Percentiles rank a stretch among this genome's conserved stretches.
These are phyloP conservation scores for Oriolus oriolus DNA, from an alignment of 2,113 vertebrate genomes.

Conservation along the genomic window DNA sequence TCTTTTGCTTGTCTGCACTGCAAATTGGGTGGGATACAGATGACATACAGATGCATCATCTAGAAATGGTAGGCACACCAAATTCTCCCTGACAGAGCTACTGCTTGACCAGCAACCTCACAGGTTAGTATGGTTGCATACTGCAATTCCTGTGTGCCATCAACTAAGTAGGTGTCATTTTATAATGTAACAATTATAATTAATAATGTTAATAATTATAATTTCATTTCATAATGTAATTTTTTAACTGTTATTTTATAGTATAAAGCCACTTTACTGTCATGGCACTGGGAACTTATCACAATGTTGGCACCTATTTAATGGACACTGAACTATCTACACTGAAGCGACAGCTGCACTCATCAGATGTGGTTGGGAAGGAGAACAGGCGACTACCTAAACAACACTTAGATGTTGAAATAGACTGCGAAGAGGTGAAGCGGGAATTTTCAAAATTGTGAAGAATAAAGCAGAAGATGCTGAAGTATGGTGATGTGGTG, in stretches of 20 bases:
- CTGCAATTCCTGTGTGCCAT: background rate
- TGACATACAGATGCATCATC: background rate
- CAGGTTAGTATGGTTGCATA: background rate
- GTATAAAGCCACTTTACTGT: background rate
- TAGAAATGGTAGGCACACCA: background rate
- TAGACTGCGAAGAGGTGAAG: background rate
- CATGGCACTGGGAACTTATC: background rate
- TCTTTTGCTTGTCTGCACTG: background rate
- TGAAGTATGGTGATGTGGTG: background rate
- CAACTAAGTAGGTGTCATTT: background rate
- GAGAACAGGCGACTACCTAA: fast-evolving
- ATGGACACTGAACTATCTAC: background rate
- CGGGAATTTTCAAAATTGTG: background rate
- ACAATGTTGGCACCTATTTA: background rate
- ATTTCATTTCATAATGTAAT: no score
- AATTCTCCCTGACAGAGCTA: background rate
- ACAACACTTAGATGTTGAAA: background rate
- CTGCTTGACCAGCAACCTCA: background rate
- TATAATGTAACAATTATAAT: no score
- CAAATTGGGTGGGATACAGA: background rate
- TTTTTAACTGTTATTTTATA: background rate
- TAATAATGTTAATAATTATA: no score
- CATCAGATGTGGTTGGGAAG: fast-evolving
- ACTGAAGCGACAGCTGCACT: background rate
- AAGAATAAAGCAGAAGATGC: background rate